Evolutionary conservation across 2,797 vertebrate species (phyloP).

Genomic region (Threskiornis aethiopicus): DNA sequence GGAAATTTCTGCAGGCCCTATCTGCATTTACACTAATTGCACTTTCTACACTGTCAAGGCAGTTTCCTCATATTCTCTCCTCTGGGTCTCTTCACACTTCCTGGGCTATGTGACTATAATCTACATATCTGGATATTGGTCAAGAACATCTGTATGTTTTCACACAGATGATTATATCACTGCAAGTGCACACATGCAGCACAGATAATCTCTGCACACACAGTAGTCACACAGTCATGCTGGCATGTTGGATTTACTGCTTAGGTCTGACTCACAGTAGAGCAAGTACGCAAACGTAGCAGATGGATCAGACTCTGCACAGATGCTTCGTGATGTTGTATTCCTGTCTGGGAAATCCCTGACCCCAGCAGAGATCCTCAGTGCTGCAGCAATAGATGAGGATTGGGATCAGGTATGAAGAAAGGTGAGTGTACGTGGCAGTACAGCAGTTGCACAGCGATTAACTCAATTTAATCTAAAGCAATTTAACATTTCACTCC

Average conservation of each 20-base stretch:
- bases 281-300: neutral
- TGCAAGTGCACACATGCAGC: neutral
- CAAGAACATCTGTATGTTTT: neutral
- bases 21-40: neutral
- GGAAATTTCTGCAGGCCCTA: neutral
- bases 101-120: neutral
- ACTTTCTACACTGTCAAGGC: neutral
- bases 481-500: neutral
- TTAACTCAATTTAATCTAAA: neutral
- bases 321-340: neutral
- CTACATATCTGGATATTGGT: neutral
- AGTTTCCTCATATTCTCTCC: neutral
- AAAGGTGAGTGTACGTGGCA: neutral
- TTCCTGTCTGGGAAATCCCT: neutral
- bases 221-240: neutral
- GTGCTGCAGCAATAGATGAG: neutral
- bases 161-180: neutral
- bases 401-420: neutral
- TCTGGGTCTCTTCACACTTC: neutral
- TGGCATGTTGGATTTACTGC: neutral
- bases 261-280: neutral
- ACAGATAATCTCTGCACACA: neutral
- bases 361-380: neutral
- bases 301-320: neutral
- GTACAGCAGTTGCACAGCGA: neutral